phyloP scores from a whole-genome alignment of 2,797 vertebrate species.

The Cephalopachus bancanus region DNA sequence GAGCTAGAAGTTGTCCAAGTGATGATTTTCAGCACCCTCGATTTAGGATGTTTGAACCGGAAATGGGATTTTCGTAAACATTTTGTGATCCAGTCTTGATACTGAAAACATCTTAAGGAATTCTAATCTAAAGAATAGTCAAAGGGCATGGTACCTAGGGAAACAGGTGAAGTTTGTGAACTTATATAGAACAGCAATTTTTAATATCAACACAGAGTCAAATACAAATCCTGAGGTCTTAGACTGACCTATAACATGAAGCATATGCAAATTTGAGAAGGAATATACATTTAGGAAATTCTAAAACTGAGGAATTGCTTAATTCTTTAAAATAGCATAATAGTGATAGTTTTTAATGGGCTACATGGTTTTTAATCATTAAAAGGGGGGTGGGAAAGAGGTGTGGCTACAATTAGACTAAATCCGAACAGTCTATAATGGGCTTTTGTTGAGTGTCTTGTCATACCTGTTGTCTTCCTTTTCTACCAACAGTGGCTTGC shows the following conservation, averaged over 20 bases:
- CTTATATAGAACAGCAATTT: background rate
- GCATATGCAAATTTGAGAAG: background rate
- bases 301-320: conserved; percentile 15
- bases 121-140: background rate
- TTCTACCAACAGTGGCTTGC: background rate
- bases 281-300: conserved; percentile 14
- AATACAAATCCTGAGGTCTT: background rate
- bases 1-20: background rate
- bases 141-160: background rate
- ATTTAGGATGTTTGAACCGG: background rate
- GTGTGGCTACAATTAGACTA: background rate
- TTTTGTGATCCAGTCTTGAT: background rate
- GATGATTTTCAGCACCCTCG: background rate
- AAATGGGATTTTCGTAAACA: conserved; percentile 8
- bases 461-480: background rate
- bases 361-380: background rate
- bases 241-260: background rate
- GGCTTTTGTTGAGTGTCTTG: background rate
- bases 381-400: background rate
- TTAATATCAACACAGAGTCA: background rate
- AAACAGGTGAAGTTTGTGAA: background rate
- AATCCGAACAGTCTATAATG: background rate
- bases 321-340: background rate
- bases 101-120: background rate
- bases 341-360: background rate